Base-by-base conservation (phyloP, 2,888 invertebrate genomes). In the Callosobruchus maculatus region DNA sequence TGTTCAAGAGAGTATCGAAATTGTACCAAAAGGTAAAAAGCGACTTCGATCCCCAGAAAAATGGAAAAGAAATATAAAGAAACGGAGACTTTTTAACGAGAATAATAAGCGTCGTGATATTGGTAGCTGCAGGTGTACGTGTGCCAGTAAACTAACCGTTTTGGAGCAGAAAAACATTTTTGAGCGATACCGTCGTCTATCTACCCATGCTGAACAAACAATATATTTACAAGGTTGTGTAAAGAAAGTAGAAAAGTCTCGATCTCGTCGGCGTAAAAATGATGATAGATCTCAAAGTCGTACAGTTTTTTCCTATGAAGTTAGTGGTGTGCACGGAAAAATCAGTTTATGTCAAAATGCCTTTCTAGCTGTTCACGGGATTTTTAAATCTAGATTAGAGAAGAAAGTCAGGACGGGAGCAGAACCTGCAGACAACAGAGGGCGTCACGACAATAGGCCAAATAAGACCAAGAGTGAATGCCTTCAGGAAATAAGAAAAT, bases 151-250 rank as follows among this genome's bases (percentile, higher is more conserved):
- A 70, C 22, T 70, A 70, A 70, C 2, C 18, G 70, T 20, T 22
- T 70, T 4, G 26, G 70, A 70, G 22, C 30, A 70, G 70, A 30
- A 3, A 22, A 22, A 70, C 26, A 70, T 70, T 70, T 70, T 70
- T 70, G 30, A 70, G 22, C 21, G 70, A 26, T 70, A 70, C 22
- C 22, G 70, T 70, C 21, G 68, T 68, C 21, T 68, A 18, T 68
- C 68, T 20, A 68, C 4, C 68, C 72, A 72, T 26, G 30, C 68
- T 20, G 68, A 72, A 21, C 72, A 72, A 72, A 72, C 22, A 22
- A 72, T 72, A 22, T 72, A 72, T 22, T 68, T 72, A 22, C 20
- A 26, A 31, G 72, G 72, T 68, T 72, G 72, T 68, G 22, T 72
- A 5, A 68, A 68, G 13, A 68, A 68, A 68, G n/a, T 7, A 5